A percentile compares a stretch with the other conserved stretches of the same genome.
Conservation (phyloP, 2,888 invertebrate species). For the Anoncus sp. region DNA sequence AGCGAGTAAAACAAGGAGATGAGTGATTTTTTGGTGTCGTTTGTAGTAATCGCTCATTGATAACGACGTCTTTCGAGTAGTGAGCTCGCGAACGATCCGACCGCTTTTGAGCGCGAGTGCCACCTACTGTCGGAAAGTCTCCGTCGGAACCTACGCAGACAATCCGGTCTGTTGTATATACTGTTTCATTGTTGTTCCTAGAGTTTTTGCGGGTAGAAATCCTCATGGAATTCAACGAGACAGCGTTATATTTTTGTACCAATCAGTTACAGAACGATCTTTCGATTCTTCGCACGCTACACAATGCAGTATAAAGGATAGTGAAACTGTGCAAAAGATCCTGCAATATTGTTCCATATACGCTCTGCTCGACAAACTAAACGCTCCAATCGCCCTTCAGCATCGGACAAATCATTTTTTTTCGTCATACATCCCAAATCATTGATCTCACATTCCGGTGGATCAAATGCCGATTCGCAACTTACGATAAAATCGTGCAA, state of each 20-base stretch:
- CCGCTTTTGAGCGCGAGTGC: not conserved
- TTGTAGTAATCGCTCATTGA: not conserved
- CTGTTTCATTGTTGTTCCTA: not conserved
- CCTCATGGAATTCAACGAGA: not conserved
- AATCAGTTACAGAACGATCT: not conserved
- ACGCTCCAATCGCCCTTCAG: not conserved
- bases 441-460: not conserved
- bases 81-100: not conserved
- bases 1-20: not conserved
- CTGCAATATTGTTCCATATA: not conserved
- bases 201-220: not conserved
- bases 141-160: slow-evolving; percentile 14
- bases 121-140: not conserved
- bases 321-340: not conserved
- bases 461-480: slow-evolving; percentile 12
- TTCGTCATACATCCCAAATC: not conserved
- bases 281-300: not conserved
- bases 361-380: not conserved
- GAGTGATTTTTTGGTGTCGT: not conserved
- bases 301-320: not conserved
- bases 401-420: not conserved
- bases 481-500: not conserved
- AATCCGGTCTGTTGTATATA: not conserved
- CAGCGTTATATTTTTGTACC: slow-evolving; percentile 1
- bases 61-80: not conserved